A percentile compares a stretch with the other conserved stretches of the same genome.
Conservation (phyloP, 2,113 vertebrate genomes). For the Hiodon tergisus region DNA sequence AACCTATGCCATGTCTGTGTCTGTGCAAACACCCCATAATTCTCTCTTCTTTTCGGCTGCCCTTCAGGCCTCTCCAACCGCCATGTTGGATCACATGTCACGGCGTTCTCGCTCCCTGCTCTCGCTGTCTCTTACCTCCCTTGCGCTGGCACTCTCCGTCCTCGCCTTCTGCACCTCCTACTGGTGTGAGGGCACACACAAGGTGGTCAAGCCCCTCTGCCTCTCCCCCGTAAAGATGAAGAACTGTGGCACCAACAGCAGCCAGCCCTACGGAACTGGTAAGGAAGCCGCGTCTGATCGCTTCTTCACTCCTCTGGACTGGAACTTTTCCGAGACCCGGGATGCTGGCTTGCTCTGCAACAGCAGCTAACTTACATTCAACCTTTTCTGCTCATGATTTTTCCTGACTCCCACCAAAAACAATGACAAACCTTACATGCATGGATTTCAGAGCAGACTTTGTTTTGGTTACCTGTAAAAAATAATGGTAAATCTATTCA, state of each 20-base stretch:
- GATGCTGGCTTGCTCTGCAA: neutral
- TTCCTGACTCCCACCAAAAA: too few relatives aligned
- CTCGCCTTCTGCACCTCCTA: slow-evolving; percentile 76
- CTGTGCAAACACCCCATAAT: slow-evolving; percentile 18
- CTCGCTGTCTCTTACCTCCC: slow-evolving; percentile 64
- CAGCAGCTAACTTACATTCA: too few relatives aligned
- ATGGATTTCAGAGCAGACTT: too few relatives aligned
- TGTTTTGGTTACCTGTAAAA: too few relatives aligned
- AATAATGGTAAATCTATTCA: too few relatives aligned
- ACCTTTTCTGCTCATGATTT: too few relatives aligned
- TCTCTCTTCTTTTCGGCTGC: slow-evolving; percentile 35
- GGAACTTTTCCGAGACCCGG: neutral
- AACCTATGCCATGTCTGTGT: neutral
- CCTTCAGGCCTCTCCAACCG: slow-evolving; percentile 14
- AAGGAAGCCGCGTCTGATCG: neutral
- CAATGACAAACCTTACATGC: too few relatives aligned
- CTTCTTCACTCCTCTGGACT: neutral
- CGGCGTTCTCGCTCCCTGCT: slow-evolving; percentile 66
- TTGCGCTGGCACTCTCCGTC: slow-evolving; percentile 69
- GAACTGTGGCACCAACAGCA: slow-evolving; percentile 68
- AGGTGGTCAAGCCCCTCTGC: slow-evolving; percentile 76
- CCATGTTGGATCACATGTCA: slow-evolving; percentile 62
- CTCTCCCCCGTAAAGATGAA: slow-evolving; percentile 72
- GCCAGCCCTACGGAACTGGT: slow-evolving; percentile 64
- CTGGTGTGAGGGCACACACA: slow-evolving; percentile 78